Evolutionary conservation across 2,113 vertebrate species (phyloP), one percentile per base, ranked within the genome.

Genomic region (Sarotherodon lohbergeri): DNA sequence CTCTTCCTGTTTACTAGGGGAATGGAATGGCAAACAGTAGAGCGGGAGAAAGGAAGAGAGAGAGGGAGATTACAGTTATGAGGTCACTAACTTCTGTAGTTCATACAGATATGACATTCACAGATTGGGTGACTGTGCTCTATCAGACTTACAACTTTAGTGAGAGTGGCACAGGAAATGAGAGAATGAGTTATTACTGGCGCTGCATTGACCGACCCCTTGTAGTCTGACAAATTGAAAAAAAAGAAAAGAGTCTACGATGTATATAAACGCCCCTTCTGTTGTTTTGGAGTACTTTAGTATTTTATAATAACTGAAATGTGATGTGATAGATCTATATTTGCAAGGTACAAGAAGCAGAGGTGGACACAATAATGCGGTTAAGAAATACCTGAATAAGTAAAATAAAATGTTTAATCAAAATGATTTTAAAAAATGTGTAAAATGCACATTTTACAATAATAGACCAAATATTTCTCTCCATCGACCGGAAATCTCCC

Each of bases 21-120:
- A 85, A 90, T 83, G 80, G 59, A 85, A 85, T 52, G 24, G 59
- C 83, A 85, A 52, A 63, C 43, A 59, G 78, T 12, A 46, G 11
- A 36, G 48, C 8, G 3, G 55, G 76, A 46, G 27, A 78, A 32
- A n/a, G 10, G 46, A 48, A 81, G 56, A n/a, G 39, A 78, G 57
- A 34, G 78, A 76, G 41, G 83, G 84, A 82, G 88, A 94, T 92
- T 91, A 87, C 48, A 80, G 83, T 87, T 82, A 80, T 27, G 71
- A 54, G 89, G 78, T 91, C 89, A 93, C 50, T 73, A 84, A 87
- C 43, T 61, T 88, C 54, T 84, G 46, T 61, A 39, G n/a, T 52
- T 81, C n/a, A 61, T 56, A 24, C 48, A 83, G 71, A 79, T 79
- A 68, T 39, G 76, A 88, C n/a, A 5, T 80, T 52, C 57, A 82